phyloP scores from a whole-genome alignment of 2,797 vertebrate genomes.

The Xiphorhynchus erythropygius region DNA sequence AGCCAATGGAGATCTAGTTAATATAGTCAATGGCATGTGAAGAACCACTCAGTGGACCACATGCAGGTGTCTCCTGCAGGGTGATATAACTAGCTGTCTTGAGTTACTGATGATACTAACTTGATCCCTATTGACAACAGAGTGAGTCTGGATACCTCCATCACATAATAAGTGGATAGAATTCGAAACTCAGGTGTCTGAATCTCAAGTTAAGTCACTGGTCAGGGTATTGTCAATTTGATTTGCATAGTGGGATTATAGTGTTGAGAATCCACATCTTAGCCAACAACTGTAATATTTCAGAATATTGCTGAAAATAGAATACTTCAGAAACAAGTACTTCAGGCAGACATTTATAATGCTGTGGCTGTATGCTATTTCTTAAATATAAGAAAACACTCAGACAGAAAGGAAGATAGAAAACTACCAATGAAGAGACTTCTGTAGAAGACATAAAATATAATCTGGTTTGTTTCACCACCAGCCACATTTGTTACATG shows the following conservation, averaged over 20 bases:
- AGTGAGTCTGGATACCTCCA: not conserved
- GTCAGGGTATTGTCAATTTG: not conserved
- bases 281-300: not conserved
- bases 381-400: not conserved
- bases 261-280: not conserved
- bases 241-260: not conserved
- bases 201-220: not conserved
- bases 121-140: not conserved
- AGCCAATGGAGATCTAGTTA: not conserved
- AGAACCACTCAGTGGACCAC: not conserved
- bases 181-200: not conserved
- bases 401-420: not conserved
- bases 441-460: not conserved
- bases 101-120: not conserved
- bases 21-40: not conserved
- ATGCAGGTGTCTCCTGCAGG: not conserved
- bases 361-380: not conserved
- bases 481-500: not conserved
- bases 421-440: not conserved
- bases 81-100: not conserved
- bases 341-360: not conserved
- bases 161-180: accelerated
- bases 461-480: not conserved
- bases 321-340: not conserved
- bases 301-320: not conserved